Conservation (phyloP, 1,140 invertebrate species). For the Spodoptera frugiperda region DNA sequence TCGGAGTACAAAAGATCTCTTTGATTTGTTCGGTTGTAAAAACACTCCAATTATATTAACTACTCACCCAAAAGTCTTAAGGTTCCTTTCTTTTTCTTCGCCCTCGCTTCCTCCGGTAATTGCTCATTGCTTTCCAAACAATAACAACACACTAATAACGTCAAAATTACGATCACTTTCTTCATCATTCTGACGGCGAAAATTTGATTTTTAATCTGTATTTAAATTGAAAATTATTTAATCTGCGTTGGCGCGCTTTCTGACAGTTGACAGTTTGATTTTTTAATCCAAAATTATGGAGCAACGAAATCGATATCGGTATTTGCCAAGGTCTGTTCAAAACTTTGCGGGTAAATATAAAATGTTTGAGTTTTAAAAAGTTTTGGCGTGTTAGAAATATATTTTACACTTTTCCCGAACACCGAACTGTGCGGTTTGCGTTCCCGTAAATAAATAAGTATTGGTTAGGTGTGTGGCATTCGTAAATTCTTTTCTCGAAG, state of each 20-base stretch:
- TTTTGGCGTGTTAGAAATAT: conserved; percentile 14
- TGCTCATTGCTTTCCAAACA: conserved; percentile 68
- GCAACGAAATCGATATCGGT: background rate
- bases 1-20: conserved; percentile 12
- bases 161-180: conserved; percentile 56
- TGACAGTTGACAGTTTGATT: conserved; percentile 32
- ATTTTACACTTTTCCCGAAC: conserved; percentile 32
- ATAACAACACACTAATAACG: conserved; percentile 69
- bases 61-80: conserved; percentile 70
- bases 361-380: conserved; percentile 22
- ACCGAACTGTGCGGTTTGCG: conserved; percentile 56
- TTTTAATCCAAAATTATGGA: conserved; percentile 22
- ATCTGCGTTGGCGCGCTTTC: conserved; percentile 7
- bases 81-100: conserved; percentile 73
- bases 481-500: conserved; percentile 67
- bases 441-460: conserved; percentile 71
- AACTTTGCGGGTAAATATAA: background rate
- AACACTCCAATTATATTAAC: conserved; percentile 33
- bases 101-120: conserved; percentile 66
- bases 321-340: background rate
- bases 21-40: conserved; percentile 33
- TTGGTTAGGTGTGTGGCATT: conserved; percentile 56
- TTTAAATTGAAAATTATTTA: background rate
- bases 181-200: conserved; percentile 59
- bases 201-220: conserved; percentile 29